Percentiles rank a stretch among this genome's conserved stretches.
Conservation (phyloP, 1,140 invertebrate genomes). For the Zaprionus nigranus region DNA sequence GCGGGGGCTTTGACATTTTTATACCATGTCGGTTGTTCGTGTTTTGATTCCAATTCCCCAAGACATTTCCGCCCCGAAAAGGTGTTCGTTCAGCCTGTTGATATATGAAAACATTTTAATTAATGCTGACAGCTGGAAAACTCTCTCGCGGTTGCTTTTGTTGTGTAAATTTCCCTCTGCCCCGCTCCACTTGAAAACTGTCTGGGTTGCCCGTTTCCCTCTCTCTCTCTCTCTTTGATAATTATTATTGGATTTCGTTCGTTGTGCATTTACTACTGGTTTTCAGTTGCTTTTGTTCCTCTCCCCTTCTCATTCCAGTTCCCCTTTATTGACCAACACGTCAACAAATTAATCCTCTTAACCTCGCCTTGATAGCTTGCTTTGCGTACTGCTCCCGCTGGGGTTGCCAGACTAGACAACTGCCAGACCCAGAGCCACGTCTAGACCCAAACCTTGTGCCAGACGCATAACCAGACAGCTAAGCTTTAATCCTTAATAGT, state of each 20-base stretch:
- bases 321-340: constrained; percentile 59
- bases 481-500: constrained; percentile 76
- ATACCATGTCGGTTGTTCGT: constrained; percentile 54
- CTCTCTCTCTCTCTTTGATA: constrained; percentile 39
- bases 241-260: constrained; percentile 75
- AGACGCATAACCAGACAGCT: constrained; percentile 74
- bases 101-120: constrained; percentile 81
- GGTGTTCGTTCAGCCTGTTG: constrained; percentile 58
- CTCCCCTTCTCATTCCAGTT: constrained; percentile 23
- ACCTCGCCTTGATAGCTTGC: constrained; percentile 54
- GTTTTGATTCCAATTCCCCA: constrained; percentile 62
- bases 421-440: constrained; percentile 59
- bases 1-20: constrained; percentile 65
- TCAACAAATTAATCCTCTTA: constrained; percentile 78
- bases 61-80: constrained; percentile 69
- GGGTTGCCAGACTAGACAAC: constrained; percentile 64
- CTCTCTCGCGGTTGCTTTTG: constrained; percentile 73
- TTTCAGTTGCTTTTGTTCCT: constrained; percentile 35
- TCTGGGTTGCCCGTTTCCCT: too few relatives aligned
- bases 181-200: not conserved
- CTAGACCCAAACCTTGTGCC: constrained; percentile 31
- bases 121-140: constrained; percentile 79
- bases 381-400: constrained; percentile 43
- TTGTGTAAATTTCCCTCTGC: constrained; percentile 67
- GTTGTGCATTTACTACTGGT: constrained; percentile 56